Conservation (phyloP, 1,140 invertebrate species). For the Sweltsa coloradensis region DNA sequence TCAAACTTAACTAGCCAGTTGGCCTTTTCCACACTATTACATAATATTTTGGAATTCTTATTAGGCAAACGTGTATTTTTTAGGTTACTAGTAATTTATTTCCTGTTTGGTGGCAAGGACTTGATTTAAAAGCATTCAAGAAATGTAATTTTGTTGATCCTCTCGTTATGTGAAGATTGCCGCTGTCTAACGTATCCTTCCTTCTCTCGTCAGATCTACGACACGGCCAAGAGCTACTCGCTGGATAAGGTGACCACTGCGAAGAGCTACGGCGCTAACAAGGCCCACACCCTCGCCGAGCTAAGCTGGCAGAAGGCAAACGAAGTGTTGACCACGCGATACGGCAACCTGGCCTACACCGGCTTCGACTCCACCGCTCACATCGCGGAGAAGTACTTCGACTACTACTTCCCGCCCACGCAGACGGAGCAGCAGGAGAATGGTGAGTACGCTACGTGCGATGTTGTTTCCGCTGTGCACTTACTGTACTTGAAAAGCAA, state of each 20-base stretch:
- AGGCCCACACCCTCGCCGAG: constrained; percentile 46
- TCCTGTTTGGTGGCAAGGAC: too few species aligned
- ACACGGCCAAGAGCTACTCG: constrained; percentile 51
- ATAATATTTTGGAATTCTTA: too few species aligned
- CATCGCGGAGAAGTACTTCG: constrained; percentile 45
- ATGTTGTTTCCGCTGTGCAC: too few species aligned
- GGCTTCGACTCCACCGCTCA: constrained; percentile 45
- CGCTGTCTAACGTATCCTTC: too few species aligned
- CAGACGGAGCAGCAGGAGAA: constrained; percentile 34
- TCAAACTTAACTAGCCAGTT: too few species aligned
- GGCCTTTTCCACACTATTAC: too few species aligned
- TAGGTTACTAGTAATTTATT: too few species aligned
- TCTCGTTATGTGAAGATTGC: too few species aligned
- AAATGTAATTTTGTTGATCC: too few species aligned
- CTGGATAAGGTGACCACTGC: constrained; percentile 36
- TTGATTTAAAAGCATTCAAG: too few species aligned
- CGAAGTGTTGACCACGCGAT: constrained; percentile 47
- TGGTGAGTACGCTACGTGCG: neutral
- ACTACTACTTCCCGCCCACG: constrained; percentile 49
- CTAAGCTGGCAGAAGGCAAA: constrained; percentile 56
- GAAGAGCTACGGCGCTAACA: constrained; percentile 26
- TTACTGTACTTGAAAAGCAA: too few species aligned
- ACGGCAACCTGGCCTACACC: constrained; percentile 45
- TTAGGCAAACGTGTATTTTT: too few species aligned
- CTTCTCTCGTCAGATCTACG: constrained; percentile 21